Evolutionary conservation across 2,888 invertebrate genomes (phyloP).

Genomic region (Dysmachus trigonus): DNA sequence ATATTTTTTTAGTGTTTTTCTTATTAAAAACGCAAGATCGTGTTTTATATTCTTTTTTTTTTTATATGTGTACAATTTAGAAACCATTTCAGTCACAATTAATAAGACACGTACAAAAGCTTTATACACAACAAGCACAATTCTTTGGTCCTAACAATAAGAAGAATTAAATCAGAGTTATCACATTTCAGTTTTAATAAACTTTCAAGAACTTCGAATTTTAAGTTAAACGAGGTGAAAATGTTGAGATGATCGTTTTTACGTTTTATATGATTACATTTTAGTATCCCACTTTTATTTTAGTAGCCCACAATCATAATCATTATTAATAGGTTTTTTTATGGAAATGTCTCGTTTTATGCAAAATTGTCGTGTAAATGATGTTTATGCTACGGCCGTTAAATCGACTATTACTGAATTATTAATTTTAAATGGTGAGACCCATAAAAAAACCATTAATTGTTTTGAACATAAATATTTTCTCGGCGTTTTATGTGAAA

Average conservation of each 20-base stretch:
- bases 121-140: not conserved
- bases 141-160: constrained; percentile 15
- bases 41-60: not conserved
- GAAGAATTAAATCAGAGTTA: constrained; percentile 1
- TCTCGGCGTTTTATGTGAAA: too few relatives aligned
- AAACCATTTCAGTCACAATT: constrained; percentile 26
- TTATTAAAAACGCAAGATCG: not conserved
- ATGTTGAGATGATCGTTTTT: not conserved
- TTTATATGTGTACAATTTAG: not conserved
- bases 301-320: too few relatives aligned
- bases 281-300: too few relatives aligned
- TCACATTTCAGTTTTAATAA: constrained; percentile 11
- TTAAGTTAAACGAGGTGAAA: not conserved
- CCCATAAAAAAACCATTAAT: too few relatives aligned
- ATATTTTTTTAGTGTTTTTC: too few relatives aligned
- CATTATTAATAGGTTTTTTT: too few relatives aligned
- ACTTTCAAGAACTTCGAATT: not conserved
- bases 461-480: too few relatives aligned
- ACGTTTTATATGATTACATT: not conserved
- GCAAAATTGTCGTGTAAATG: too few relatives aligned
- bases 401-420: too few relatives aligned
- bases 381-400: too few relatives aligned
- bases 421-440: too few relatives aligned
- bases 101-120: constrained; percentile 16
- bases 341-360: too few relatives aligned